Base-by-base conservation (phyloP, 2,113 vertebrate species). In the Coregonus clupeaformis region DNA sequence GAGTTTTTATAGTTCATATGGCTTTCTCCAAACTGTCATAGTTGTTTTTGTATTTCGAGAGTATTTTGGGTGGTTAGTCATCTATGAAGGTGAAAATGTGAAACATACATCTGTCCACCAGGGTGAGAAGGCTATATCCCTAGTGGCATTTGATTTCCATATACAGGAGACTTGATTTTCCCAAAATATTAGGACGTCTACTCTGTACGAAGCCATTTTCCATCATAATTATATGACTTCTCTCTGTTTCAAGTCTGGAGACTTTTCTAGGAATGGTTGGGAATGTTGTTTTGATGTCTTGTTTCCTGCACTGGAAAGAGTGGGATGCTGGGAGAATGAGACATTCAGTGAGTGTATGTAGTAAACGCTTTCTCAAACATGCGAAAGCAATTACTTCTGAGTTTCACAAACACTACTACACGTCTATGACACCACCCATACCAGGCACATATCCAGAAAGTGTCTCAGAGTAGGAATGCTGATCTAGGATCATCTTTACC, bases 31-130 rank as follows among this genome's bases (percentile, higher is more conserved):
- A 20, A 67, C 9, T 20, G 25, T 9, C 36, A 18, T 77, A 30
- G 30, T 67, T 67, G 57, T 72, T 77, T 74, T 76, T 73, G 49
- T 79, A 78, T 47, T 52, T 72, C 36, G 62, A 77, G 60, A 73
- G 27, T 62, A 49, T n/a, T 57, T 25, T 24, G 60, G 24, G 55
- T 75, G 32, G n/a, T 13, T 47, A 5, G 13, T 20, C 2, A 32
- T 67, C 57, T 32, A 76, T 71, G 1, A 59, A 22, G 30, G 25
- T 22, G 36, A 80, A 75, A 64, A 76, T 4, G 52, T 65, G 25
- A 73, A 62, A 69, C 47, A 60, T 60, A 11, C 47, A 52, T 42
- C 36, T 2, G 9, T 42, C 36, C 36, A 42, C 9, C 36, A 42
- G 36, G 36, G 1, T 36, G 36, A 36, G 36, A 36, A 36, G 36